Conservation (phyloP, 30 jellyfish, hydroid and myxozoan species). For the Sanderia malayensis region DNA sequence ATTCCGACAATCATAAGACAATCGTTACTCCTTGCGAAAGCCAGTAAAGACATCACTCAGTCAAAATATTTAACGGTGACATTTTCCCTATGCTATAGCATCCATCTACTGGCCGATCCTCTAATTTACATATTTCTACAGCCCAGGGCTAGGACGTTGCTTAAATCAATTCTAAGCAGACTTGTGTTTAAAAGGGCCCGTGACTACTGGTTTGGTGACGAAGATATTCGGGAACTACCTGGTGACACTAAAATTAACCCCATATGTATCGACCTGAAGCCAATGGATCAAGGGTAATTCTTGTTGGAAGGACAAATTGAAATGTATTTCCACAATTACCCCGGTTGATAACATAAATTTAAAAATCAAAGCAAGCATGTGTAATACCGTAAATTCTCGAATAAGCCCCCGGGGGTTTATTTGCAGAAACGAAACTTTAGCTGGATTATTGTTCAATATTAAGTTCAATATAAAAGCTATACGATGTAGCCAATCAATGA, state of each 20-base stretch:
- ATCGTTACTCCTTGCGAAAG: background rate
- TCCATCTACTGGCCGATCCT: conserved; percentile 20
- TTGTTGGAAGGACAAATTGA: too few species aligned
- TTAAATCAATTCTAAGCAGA: background rate
- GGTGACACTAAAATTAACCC: background rate
- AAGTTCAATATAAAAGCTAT: too few species aligned
- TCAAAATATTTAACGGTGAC: background rate
- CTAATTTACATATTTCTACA: conserved; percentile 21
- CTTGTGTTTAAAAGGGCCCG: background rate
- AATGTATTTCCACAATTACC: too few species aligned
- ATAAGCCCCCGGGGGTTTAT: too few species aligned
- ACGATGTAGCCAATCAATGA: too few species aligned
- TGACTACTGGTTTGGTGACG: background rate
- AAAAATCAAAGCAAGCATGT: too few species aligned
- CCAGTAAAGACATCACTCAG: background rate
- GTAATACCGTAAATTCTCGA: too few species aligned
- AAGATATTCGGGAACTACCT: background rate
- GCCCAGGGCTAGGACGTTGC: background rate
- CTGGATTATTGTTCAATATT: too few species aligned
- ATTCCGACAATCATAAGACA: background rate
- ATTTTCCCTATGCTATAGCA: conserved; percentile 8
- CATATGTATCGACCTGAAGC: background rate
- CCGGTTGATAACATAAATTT: too few species aligned
- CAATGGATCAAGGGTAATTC: background rate
- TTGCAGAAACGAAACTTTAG: too few species aligned